These are phyloP conservation scores for Troglohyphantes excavatus DNA, from an alignment of 2,888 invertebrate genomes.

Conservation along the genomic window DNA sequence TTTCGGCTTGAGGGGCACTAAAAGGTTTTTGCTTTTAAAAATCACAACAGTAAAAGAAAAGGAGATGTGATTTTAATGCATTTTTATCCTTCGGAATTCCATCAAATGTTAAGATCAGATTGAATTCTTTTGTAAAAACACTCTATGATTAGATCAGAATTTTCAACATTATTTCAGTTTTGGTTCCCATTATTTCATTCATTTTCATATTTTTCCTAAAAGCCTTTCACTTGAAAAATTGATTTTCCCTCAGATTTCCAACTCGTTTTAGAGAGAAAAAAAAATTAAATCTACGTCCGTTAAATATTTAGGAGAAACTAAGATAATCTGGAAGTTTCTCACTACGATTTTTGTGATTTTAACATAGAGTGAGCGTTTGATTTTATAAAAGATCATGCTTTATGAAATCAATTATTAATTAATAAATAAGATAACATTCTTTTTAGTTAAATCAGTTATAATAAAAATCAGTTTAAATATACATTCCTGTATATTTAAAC, in stretches of 20 bases:
- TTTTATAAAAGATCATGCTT: no score
- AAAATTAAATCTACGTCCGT: no score
- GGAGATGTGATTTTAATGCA: slow-evolving; percentile 54
- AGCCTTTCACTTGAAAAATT: slow-evolving; percentile 1
- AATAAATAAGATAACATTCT: no score
- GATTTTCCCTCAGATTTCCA: slow-evolving; percentile 10
- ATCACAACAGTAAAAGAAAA: slow-evolving; percentile 17
- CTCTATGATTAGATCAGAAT: slow-evolving; percentile 22
- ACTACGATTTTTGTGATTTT: no score
- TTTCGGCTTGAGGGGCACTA: slow-evolving; percentile 10
- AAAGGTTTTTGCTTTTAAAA: slow-evolving; percentile 49
- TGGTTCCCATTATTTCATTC: slow-evolving; percentile 6
- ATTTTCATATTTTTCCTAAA: slow-evolving; percentile 1
- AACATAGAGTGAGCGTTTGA: no score
- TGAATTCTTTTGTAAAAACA: slow-evolving; percentile 23
- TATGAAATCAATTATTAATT: no score
- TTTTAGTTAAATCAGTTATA: no score
- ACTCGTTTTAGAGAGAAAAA: background rate
- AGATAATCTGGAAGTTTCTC: no score
- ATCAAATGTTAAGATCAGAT: slow-evolving; percentile 53
- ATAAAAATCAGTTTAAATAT: no score
- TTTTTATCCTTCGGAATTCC: slow-evolving; percentile 40
- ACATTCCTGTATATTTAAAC: no score
- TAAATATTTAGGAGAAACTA: no score
- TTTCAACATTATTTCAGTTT: slow-evolving; percentile 5